Evolutionary conservation across 2,113 vertebrate species (phyloP).

Genomic region (Aldabrachelys gigantea): DNA sequence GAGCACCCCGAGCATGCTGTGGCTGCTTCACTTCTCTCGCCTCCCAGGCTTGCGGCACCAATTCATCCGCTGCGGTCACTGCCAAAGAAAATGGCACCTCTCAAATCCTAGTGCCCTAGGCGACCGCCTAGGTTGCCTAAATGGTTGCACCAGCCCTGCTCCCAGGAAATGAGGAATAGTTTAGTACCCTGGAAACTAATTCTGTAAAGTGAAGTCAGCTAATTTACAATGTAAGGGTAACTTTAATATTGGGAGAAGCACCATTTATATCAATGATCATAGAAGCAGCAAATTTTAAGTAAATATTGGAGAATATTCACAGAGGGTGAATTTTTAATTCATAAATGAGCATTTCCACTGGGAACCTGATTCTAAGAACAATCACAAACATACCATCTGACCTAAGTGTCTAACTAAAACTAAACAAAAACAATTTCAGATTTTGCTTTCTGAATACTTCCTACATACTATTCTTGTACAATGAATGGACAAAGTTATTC

Average conservation of each 20-base stretch:
- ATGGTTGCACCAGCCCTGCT: not conserved
- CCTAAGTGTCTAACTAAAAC: not conserved
- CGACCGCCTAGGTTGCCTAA: too few species aligned
- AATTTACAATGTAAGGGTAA: not conserved
- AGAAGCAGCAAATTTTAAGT: not conserved
- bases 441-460: not conserved
- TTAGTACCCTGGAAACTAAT: not conserved
- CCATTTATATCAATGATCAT: not conserved
- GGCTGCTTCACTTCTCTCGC: too few species aligned
- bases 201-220: not conserved
- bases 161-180: not conserved
- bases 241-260: not conserved
- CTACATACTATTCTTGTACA: not conserved
- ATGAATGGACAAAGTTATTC: constrained; percentile 23
- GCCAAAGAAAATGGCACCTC: too few species aligned
- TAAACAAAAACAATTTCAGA: not conserved
- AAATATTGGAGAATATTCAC: not conserved
- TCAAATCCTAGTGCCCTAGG: too few species aligned
- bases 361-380: not conserved
- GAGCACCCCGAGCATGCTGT: too few species aligned
- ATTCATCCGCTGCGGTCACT: too few species aligned
- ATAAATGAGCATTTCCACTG: not conserved
- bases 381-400: not conserved
- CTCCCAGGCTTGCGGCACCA: too few species aligned
- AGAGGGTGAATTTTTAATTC: not conserved